These are phyloP conservation scores for Limnephilus lunatus DNA, from an alignment of 2,888 invertebrate genomes.

Conservation along the genomic window DNA sequence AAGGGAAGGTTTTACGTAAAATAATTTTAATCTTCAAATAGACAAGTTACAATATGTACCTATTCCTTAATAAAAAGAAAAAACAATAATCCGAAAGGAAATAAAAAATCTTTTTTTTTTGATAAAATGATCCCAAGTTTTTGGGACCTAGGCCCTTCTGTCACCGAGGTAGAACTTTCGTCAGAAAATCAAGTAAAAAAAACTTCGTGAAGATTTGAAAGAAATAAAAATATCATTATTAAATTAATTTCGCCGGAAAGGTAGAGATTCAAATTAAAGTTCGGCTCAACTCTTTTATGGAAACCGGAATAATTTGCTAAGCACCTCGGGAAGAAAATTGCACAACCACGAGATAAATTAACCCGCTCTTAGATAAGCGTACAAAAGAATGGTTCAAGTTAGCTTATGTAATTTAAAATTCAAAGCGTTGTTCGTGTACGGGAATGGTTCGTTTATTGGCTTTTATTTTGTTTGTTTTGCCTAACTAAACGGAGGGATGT, in stretches of 20 bases:
- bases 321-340: background rate
- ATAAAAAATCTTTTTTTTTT: too few species aligned
- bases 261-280: background rate
- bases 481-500: background rate
- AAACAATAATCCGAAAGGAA: too few species aligned
- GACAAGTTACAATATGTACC: too few species aligned
- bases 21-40: too few species aligned
- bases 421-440: background rate
- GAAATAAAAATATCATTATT: background rate
- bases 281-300: background rate
- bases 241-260: background rate
- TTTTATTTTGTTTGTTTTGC: background rate
- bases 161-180: background rate
- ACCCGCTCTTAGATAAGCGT: background rate
- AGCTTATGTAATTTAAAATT: background rate
- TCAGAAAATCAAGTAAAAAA: background rate
- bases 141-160: background rate
- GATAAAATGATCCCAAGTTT: background rate
- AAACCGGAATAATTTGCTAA: background rate
- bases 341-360: background rate
- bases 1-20: too few species aligned
- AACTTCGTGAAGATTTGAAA: background rate
- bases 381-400: background rate
- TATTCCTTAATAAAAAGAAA: too few species aligned
- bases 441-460: background rate